Conservation (phyloP, 2,797 vertebrate species). For the Enteromius unitaeniatus region DNA sequence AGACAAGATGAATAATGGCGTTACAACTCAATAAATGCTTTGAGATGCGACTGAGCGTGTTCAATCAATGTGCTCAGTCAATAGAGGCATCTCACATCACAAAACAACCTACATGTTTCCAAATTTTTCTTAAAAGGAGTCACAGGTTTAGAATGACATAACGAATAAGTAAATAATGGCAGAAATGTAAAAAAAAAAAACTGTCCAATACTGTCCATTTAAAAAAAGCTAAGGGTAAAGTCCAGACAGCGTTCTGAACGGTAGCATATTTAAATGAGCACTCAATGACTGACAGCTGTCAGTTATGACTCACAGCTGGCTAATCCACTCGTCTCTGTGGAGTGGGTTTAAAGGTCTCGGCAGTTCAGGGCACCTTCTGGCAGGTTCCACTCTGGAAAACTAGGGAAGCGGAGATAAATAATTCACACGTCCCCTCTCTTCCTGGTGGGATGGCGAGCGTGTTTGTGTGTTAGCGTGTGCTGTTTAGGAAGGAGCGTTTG, state of each 20-base stretch:
- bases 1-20: not conserved
- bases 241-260: not conserved
- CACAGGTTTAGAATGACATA: not conserved
- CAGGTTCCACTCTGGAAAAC: conserved; percentile 38
- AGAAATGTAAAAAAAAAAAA: not conserved
- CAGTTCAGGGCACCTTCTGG: conserved; percentile 44
- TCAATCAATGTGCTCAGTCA: not conserved
- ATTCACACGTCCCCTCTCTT: conserved; percentile 52
- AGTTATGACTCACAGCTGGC: conserved; percentile 34
- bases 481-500: conserved; percentile 22
- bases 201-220: not conserved
- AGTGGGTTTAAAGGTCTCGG: conserved; percentile 34
- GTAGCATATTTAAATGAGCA: conserved; percentile 21
- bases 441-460: conserved; percentile 42
- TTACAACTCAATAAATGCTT: not conserved
- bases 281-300: conserved; percentile 39
- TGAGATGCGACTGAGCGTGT: not conserved
- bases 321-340: conserved; percentile 32
- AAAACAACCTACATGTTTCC: not conserved
- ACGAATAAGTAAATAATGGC: not conserved
- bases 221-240: not conserved
- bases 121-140: not conserved
- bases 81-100: not conserved
- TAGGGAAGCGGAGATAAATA: conserved; percentile 50
- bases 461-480: conserved; percentile 11